These are phyloP conservation scores for Lepidurus couesii DNA, from an alignment of 1,140 invertebrate genomes.

Conservation along the genomic window DNA sequence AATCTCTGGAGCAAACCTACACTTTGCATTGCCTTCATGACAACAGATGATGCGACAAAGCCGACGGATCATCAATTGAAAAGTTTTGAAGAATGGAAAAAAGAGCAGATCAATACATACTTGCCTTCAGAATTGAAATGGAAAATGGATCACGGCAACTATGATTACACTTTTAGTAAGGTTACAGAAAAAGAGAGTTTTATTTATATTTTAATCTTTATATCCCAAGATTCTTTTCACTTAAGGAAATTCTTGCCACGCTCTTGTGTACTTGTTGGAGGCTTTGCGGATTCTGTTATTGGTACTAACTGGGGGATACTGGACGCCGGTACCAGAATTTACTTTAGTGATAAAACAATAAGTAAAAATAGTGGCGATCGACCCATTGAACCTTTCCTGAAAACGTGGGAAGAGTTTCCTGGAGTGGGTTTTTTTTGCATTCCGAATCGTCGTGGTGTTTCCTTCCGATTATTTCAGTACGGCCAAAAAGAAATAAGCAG, in stretches of 20 bases:
- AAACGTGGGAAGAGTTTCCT: neutral
- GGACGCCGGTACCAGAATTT: neutral
- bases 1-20: conserved; percentile 2
- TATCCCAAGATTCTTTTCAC: neutral
- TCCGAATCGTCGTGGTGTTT: neutral
- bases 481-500: neutral
- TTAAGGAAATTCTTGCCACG: neutral
- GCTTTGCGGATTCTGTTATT: neutral
- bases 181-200: neutral
- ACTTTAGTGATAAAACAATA: neutral
- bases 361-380: neutral
- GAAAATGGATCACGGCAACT: neutral
- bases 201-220: neutral
- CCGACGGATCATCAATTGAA: neutral
- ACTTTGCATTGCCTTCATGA: neutral
- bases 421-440: neutral
- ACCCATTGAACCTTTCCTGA: neutral
- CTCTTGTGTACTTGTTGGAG: neutral
- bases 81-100: neutral
- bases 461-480: neutral
- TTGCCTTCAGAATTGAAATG: neutral
- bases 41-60: neutral
- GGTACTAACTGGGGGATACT: neutral
- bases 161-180: neutral
- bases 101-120: neutral